phyloP scores from a whole-genome alignment of 2,113 vertebrate genomes.

The Pelusios castaneus region DNA sequence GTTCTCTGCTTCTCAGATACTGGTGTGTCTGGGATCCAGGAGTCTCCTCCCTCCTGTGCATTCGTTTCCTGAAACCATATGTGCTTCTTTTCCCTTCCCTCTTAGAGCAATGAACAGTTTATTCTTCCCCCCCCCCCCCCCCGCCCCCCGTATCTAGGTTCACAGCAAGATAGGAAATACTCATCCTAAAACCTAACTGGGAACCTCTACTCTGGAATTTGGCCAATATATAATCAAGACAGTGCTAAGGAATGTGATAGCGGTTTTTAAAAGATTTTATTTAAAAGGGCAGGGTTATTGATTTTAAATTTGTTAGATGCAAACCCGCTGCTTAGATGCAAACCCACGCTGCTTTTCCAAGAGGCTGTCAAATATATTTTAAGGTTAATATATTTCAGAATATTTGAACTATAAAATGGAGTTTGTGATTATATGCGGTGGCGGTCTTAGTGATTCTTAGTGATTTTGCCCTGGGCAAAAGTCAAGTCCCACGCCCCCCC shows the following conservation, averaged over 20 bases:
- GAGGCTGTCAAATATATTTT: neutral
- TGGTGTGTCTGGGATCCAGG: neutral
- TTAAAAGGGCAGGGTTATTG: neutral
- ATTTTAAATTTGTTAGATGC: neutral
- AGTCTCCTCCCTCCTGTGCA: rapidly evolving
- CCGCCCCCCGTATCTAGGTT: neutral
- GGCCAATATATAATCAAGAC: neutral
- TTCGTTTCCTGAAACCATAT: rapidly evolving
- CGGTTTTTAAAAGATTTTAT: neutral
- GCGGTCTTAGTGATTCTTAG: too few relatives aligned
- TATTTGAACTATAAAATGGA: neutral
- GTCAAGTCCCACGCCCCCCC: too few relatives aligned
- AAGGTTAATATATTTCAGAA: neutral
- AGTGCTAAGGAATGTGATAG: neutral
- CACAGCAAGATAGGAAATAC: neutral
- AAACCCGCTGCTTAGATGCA: too few relatives aligned
- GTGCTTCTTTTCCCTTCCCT: neutral
- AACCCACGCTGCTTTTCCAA: neutral
- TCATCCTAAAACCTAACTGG: too few relatives aligned
- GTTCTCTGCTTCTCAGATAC: neutral
- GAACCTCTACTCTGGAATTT: neutral
- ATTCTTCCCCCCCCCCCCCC: neutral
- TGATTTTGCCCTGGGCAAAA: too few relatives aligned
- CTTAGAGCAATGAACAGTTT: neutral
- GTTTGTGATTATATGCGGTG: neutral